Evolutionary conservation across 2,888 invertebrate species (phyloP).

Genomic region (Malthinus flaveolus): DNA sequence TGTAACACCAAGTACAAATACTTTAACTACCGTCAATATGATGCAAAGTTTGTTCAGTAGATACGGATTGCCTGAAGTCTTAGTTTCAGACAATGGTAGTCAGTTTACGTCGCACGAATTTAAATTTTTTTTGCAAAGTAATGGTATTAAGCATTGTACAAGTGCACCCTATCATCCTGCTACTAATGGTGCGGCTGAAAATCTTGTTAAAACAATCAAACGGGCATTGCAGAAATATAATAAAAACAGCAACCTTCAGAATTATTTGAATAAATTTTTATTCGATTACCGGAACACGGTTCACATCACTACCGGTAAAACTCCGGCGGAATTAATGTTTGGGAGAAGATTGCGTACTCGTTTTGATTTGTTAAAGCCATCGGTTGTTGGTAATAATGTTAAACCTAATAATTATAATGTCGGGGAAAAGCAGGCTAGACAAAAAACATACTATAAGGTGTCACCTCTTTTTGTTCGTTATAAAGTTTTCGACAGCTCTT

Average conservation of each 20-base stretch:
- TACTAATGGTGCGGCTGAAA: slow-evolving; percentile 7
- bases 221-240: not conserved
- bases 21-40: not conserved
- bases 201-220: slow-evolving; percentile 6
- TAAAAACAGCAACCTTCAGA: not conserved
- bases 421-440: too few relatives aligned
- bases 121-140: not conserved
- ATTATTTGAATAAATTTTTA: not conserved
- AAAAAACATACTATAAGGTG: too few relatives aligned
- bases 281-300: not conserved
- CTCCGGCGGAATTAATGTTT: slow-evolving; percentile 5
- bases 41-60: not conserved
- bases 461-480: too few relatives aligned
- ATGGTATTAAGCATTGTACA: slow-evolving; percentile 6
- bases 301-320: not conserved
- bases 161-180: slow-evolving; percentile 2
- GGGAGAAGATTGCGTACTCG: not conserved
- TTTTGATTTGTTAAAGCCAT: not conserved
- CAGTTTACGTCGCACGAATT: not conserved
- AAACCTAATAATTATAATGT: too few relatives aligned
- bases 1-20: not conserved
- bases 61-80: slow-evolving; percentile 1
- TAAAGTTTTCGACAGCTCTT: too few relatives aligned
- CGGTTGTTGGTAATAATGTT: too few relatives aligned
- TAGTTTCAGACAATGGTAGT: slow-evolving; percentile 5